Evolutionary conservation across 1,140 invertebrate species (phyloP).

Genomic region (Ooceraea biroi): DNA sequence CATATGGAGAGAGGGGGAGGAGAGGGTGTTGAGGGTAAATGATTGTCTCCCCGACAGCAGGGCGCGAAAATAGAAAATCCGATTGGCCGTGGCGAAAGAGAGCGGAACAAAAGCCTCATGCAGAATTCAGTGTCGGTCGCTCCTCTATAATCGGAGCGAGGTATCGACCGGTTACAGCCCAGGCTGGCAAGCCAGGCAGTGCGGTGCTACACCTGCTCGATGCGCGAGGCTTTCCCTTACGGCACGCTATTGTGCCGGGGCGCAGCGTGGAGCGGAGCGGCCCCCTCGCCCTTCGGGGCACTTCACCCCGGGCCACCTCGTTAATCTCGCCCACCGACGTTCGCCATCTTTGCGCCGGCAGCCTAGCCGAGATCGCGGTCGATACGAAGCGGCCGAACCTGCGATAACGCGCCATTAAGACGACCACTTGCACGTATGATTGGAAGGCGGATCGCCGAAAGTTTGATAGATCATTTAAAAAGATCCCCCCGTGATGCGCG

Average conservation of each 20-base stretch:
- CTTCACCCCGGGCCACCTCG: constrained; percentile 69
- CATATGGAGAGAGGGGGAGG: background rate
- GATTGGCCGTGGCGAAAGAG: constrained; percentile 75
- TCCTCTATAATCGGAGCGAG: constrained; percentile 77
- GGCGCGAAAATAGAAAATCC: constrained; percentile 75
- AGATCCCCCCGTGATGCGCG: constrained; percentile 48
- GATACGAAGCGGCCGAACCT: constrained; percentile 56
- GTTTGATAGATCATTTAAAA: constrained; percentile 38
- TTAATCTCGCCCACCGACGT: constrained; percentile 72
- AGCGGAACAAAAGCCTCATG: constrained; percentile 78
- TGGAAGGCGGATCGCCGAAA: constrained; percentile 25
- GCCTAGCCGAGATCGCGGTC: constrained; percentile 53
- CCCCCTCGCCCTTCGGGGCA: constrained; percentile 54
- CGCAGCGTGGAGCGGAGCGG: constrained; percentile 11
- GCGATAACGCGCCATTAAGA: constrained; percentile 67
- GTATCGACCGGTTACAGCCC: constrained; percentile 74
- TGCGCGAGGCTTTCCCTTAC: constrained; percentile 60
- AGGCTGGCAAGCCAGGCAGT: constrained; percentile 29
- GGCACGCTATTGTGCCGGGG: constrained; percentile 45
- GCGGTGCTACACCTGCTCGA: constrained; percentile 69
- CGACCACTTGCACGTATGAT: constrained; percentile 2
- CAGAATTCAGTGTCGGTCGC: constrained; percentile 79
- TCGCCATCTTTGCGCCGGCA: constrained; percentile 78
- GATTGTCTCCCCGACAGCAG: constrained; percentile 59
- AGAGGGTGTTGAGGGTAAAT: constrained; percentile 38